Evolutionary conservation across 2,797 vertebrate genomes (phyloP).

Genomic region (Gila robusta): DNA sequence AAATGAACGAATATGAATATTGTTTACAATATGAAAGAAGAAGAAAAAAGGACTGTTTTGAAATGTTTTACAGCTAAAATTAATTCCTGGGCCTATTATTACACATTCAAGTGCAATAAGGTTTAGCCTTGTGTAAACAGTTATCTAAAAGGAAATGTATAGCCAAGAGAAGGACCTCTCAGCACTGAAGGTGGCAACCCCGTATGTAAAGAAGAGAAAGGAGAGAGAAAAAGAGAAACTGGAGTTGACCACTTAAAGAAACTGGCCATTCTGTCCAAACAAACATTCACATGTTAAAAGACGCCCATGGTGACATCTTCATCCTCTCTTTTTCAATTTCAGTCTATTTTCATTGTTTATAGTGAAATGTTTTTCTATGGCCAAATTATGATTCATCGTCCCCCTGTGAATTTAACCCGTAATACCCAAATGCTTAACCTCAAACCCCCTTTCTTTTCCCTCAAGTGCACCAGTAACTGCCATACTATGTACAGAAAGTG

Average conservation of each 20-base stretch:
- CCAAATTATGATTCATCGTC: conserved; percentile 16
- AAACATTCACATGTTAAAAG: conserved; percentile 51
- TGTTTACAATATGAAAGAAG: too few species aligned
- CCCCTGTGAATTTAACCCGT: background rate
- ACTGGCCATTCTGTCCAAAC: conserved; percentile 50
- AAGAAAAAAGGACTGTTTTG: background rate
- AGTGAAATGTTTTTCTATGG: conserved; percentile 4
- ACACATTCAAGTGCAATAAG: background rate
- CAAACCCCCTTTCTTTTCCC: conserved; percentile 5
- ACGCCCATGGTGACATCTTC: conserved; percentile 34
- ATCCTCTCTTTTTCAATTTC: conserved; percentile 31
- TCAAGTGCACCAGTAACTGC: conserved; percentile 76
- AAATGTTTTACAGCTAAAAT: conserved; percentile 13
- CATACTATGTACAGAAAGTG: conserved; percentile 79
- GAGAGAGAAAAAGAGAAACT: conserved; percentile 14
- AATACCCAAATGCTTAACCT: conserved; percentile 23
- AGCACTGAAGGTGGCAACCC: background rate
- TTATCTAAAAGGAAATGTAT: conserved; percentile 10
- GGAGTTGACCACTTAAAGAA: conserved; percentile 35
- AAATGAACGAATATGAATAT: background rate
- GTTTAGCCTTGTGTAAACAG: conserved; percentile 30
- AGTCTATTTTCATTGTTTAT: background rate
- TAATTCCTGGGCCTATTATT: background rate
- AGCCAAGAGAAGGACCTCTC: background rate
- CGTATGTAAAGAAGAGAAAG: background rate